A percentile compares a stretch with the other conserved stretches of the same genome.
Evolutionary conservation across 2,113 vertebrate genomes (phyloP).

Genomic region (Dendropsophus ebraccatus): DNA sequence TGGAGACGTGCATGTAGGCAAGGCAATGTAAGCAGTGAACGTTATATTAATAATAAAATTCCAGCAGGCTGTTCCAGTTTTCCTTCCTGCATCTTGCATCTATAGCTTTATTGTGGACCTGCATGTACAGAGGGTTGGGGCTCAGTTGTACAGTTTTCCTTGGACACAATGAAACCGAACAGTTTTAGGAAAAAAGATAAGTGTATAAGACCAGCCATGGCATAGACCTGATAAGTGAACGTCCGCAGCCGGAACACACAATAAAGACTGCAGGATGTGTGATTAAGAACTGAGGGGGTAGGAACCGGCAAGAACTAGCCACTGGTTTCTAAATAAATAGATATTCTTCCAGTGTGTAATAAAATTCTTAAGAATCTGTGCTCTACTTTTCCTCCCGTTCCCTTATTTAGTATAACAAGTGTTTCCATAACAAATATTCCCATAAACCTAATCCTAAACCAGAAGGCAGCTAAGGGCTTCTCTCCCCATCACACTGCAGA

Average conservation of each 20-base stretch:
- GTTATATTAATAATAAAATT: background rate
- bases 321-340: background rate
- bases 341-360: background rate
- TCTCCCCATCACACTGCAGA: too few relatives aligned
- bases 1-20: background rate
- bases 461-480: too few relatives aligned
- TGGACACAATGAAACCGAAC: background rate
- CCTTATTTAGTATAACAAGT: background rate
- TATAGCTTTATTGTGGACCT: background rate
- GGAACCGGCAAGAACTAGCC: background rate
- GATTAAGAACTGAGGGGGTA: background rate
- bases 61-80: background rate
- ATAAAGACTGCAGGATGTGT: background rate
- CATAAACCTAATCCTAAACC: too few relatives aligned
- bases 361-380: background rate
- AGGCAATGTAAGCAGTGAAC: background rate
- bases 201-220: background rate
- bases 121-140: background rate
- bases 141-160: background rate
- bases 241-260: background rate
- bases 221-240: background rate
- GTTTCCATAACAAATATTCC: too few relatives aligned
- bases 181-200: constrained; percentile 21
- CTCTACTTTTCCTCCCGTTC: background rate
- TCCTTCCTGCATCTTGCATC: background rate